Evolutionary conservation across 2,888 invertebrate genomes (phyloP).

Genomic region (Leptothorax acervorum): DNA sequence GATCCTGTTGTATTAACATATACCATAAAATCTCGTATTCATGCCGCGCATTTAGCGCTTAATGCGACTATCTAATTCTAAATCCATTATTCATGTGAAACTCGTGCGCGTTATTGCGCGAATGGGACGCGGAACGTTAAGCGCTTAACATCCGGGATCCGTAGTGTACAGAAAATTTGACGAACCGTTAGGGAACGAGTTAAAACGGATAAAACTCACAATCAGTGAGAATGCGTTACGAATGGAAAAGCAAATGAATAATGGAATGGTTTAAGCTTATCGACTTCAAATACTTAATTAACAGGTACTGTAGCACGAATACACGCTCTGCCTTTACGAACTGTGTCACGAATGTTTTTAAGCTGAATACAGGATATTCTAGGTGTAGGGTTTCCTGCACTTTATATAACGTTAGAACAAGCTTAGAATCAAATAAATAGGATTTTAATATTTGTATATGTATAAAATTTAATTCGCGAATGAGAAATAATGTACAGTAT

Average conservation of each 20-base stretch:
- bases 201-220: neutral
- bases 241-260: neutral
- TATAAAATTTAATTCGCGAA: neutral
- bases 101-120: slow-evolving; percentile 34
- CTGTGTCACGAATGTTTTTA: neutral
- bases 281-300: slow-evolving; percentile 18
- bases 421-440: neutral
- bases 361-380: neutral
- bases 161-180: slow-evolving; percentile 5
- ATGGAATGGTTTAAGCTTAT: neutral
- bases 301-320: neutral
- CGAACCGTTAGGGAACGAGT: slow-evolving; percentile 11
- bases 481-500: neutral
- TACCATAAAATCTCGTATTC: slow-evolving; percentile 1
- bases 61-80: slow-evolving; percentile 41
- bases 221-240: neutral
- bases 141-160: slow-evolving; percentile 24
- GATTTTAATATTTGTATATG: neutral
- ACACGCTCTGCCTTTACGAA: neutral
- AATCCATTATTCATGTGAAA: slow-evolving; percentile 33
- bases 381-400: neutral
- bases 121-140: slow-evolving; percentile 20
- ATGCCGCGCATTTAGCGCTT: slow-evolving; percentile 27
- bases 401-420: neutral
- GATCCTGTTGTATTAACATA: slow-evolving; percentile 20